Percentiles rank a stretch among this genome's conserved stretches.
These are phyloP conservation scores for Temnothorax unifasciatus DNA, from an alignment of 2,888 invertebrate genomes.

Conservation along the genomic window DNA sequence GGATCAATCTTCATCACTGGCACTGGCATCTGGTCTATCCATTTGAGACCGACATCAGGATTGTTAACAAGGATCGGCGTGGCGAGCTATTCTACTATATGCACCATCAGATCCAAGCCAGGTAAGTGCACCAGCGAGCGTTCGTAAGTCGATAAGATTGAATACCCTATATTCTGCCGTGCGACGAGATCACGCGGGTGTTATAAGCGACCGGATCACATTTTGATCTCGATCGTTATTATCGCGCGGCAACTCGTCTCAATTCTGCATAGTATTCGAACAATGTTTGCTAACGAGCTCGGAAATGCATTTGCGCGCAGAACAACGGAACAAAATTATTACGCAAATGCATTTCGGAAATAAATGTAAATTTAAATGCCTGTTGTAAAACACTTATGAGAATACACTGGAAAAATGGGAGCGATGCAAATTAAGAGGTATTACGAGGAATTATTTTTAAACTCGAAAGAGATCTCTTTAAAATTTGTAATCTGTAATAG, in stretches of 20 bases:
- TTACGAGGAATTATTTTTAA: slow-evolving; percentile 1
- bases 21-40: slow-evolving; percentile 97
- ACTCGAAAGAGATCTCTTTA: neutral
- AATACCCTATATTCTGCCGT: neutral
- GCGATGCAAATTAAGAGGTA: neutral
- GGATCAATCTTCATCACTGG: slow-evolving; percentile 96
- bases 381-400: neutral
- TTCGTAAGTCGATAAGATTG: slow-evolving; percentile 45
- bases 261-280: slow-evolving; percentile 11
- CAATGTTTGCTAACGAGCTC: slow-evolving; percentile 29
- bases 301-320: slow-evolving; percentile 4
- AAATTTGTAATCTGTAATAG: neutral
- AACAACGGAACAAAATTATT: slow-evolving; percentile 27
- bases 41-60: slow-evolving; percentile 89
- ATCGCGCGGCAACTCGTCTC: slow-evolving; percentile 16
- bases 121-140: slow-evolving; percentile 81
- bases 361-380: slow-evolving; percentile 11
- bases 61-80: slow-evolving; percentile 92
- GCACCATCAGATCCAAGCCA: slow-evolving; percentile 91
- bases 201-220: slow-evolving; percentile 28
- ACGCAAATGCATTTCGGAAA: neutral
- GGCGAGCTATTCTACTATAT: slow-evolving; percentile 94
- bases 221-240: slow-evolving; percentile 43
- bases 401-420: neutral
- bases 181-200: neutral